Evolutionary conservation across 2,888 invertebrate species (phyloP), one percentile per base, ranked within the genome.

Genomic region (Tetramorium bicarinatum): DNA sequence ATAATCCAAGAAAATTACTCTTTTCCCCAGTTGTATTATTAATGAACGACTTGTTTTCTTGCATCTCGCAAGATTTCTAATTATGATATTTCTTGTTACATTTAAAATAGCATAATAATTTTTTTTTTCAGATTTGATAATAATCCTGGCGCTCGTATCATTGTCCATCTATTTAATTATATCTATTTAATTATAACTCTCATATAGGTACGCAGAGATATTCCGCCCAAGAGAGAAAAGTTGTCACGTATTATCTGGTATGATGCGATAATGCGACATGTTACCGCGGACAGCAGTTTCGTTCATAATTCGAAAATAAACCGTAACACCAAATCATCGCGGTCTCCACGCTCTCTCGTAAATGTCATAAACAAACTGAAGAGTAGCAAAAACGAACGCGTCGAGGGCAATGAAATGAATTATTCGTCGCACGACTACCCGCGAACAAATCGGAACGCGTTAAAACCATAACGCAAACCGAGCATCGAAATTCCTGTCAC

Each of bases 361-460:
- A 79, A 79, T 15, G 79, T 79, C 79, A 79, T 25, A 47, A 47
- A 71, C 79, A 79, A 34, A 71, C 34, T 71, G 72, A 79, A 71
- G 59, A 79, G 56, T 71, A 54, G 54, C 47, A 59, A 71, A 71
- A 71, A 47, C 59, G n/a, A 71, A 47, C 47, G 44, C 47, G 38
- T 61, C 13, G 59, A 79, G 25, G 11, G 44, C 25, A 80, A 61
- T 71, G 38, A 71, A 80, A 80, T 67, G 67, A 71, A 71, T 80
- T 71, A 80, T 61, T 80, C 79, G 79, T 80, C 47, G 79, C 72
- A 80, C 79, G 79, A 49, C 34, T 61, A 25, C 7, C 59, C 72
- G 47, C 47, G 72, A 38, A 80, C 72, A 61, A 80, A 80, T 80
- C 59, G 54, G n/a, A 67, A 79, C 34, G 59, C 38, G 72, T 80